These are phyloP conservation scores for Tetraodon nigroviridis DNA, from an alignment of 2,113 vertebrate species.

Conservation along the genomic window DNA sequence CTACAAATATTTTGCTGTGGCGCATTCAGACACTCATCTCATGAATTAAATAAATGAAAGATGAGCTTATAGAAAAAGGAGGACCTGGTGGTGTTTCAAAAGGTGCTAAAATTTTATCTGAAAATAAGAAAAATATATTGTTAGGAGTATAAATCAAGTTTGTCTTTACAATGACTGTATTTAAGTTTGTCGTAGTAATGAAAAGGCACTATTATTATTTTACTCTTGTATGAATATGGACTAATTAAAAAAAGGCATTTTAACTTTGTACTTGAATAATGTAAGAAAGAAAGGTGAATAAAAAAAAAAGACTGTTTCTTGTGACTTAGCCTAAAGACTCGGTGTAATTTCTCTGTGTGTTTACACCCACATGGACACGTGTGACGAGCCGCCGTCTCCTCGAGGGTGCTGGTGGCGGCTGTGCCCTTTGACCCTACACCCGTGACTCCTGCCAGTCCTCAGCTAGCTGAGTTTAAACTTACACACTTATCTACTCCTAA, in stretches of 20 bases:
- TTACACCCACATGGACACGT: background rate
- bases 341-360: constrained; percentile 7
- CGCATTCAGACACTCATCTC: constrained; percentile 76
- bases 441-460: no score
- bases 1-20: constrained; percentile 68
- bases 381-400: background rate
- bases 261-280: constrained; percentile 99
- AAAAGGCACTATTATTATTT: constrained; percentile 99
- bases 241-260: constrained; percentile 94
- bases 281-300: constrained; percentile 81
- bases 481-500: no score
- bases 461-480: no score
- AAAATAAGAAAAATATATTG: constrained; percentile 94
- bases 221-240: constrained; percentile 98
- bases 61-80: constrained; percentile 76
- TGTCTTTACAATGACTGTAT: constrained; percentile 99
- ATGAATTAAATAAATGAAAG: constrained; percentile 72
- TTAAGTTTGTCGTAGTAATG: constrained; percentile 97
- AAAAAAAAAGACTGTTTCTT: constrained; percentile 86
- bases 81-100: constrained; percentile 83
- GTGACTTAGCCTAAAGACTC: constrained; percentile 86
- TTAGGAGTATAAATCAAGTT: constrained; percentile 86
- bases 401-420: no score
- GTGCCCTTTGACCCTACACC: no score
- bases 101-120: constrained; percentile 99